phyloP scores from a whole-genome alignment of 2,113 vertebrate genomes.

The Spea bombifrons region DNA sequence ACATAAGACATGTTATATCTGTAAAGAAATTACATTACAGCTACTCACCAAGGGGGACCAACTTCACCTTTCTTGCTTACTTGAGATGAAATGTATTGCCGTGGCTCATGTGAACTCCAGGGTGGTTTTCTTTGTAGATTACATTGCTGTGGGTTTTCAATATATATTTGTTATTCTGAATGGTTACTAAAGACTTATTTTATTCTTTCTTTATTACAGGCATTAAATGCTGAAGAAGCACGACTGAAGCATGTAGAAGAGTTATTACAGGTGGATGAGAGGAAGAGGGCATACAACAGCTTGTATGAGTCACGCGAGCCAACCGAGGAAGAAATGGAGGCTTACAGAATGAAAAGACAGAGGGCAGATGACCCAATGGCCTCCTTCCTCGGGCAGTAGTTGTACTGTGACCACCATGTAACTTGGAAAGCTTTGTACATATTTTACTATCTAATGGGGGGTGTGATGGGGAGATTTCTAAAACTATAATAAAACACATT shows the following conservation, averaged over 20 bases:
- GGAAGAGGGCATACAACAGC: slow-evolving; percentile 87
- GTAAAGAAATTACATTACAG: no score
- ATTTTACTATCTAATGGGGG: background rate
- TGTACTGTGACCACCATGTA: background rate
- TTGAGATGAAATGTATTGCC: no score
- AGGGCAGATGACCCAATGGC: slow-evolving; percentile 94
- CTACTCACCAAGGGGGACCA: no score
- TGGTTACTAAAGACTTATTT: background rate
- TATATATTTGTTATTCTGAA: no score
- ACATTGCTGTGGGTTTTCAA: no score
- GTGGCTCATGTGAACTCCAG: no score
- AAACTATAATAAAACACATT: background rate
- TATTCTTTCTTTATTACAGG: slow-evolving; percentile 61
- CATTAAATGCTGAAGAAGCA: slow-evolving; percentile 89
- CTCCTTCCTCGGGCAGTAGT: slow-evolving; percentile 83
- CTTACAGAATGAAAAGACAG: slow-evolving; percentile 88
- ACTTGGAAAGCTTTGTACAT: background rate
- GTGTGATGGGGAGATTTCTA: background rate
- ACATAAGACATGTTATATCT: no score
- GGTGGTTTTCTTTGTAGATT: no score
- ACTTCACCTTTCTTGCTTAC: no score
- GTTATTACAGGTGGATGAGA: slow-evolving; percentile 87
- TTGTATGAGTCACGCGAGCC: slow-evolving; percentile 81
- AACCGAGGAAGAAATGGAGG: slow-evolving; percentile 96
- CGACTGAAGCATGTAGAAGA: slow-evolving; percentile 82